Evolutionary conservation across 2,888 invertebrate genomes (phyloP).

Genomic region (Lissocephala sabroskyi): DNA sequence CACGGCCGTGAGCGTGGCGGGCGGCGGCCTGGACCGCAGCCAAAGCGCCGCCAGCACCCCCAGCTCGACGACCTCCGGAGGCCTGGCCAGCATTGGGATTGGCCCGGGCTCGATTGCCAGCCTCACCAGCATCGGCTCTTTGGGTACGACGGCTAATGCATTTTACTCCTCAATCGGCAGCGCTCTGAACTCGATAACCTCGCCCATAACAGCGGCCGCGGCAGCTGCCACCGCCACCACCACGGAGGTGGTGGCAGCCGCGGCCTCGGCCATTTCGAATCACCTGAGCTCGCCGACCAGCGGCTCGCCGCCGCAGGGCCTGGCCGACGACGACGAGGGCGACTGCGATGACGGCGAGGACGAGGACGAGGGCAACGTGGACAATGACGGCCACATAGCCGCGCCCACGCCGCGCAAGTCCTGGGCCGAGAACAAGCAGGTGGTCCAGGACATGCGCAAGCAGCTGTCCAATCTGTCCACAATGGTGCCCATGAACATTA

Average conservation of each 20-base stretch:
- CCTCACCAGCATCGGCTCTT: slow-evolving; percentile 61
- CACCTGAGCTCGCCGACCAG: slow-evolving; percentile 68
- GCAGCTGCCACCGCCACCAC: slow-evolving; percentile 67
- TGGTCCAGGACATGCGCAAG: slow-evolving; percentile 86
- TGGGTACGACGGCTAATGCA: slow-evolving; percentile 66
- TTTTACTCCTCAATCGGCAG: slow-evolving; percentile 67
- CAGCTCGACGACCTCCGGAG: slow-evolving; percentile 51
- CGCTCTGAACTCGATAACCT: slow-evolving; percentile 66
- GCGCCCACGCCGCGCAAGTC: slow-evolving; percentile 73
- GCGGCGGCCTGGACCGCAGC: slow-evolving; percentile 40
- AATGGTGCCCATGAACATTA: slow-evolving; percentile 87
- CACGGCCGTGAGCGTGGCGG: slow-evolving; percentile 61
- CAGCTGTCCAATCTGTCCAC: slow-evolving; percentile 84
- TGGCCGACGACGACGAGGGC: slow-evolving; percentile 50
- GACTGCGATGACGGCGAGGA: slow-evolving; percentile 58
- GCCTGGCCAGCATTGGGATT: slow-evolving; percentile 27
- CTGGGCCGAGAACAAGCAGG: slow-evolving; percentile 86
- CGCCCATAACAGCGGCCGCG: slow-evolving; percentile 67
- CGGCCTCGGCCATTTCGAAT: slow-evolving; percentile 66
- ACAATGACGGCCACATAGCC: slow-evolving; percentile 54
- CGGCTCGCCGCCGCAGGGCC: slow-evolving; percentile 62
- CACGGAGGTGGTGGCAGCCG: slow-evolving; percentile 64
- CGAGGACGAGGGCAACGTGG: slow-evolving; percentile 58
- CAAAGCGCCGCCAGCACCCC: slow-evolving; percentile 65
- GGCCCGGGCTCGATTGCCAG: slow-evolving; percentile 58